These are phyloP conservation scores for Piliocolobus tephrosceles DNA, from an alignment of 2,113 vertebrate genomes.

Conservation along the genomic window DNA sequence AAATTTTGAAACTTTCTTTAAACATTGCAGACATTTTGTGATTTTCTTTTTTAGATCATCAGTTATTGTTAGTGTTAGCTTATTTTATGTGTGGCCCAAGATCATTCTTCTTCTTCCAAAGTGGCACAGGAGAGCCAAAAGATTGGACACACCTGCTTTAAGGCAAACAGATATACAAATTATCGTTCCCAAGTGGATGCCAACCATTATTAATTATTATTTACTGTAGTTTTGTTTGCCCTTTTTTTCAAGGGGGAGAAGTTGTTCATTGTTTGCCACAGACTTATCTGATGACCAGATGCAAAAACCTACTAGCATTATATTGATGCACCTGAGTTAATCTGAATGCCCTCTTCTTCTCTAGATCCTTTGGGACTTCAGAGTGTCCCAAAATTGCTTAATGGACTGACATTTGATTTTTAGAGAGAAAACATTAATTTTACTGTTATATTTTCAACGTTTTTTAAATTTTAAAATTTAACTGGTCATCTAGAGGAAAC, in stretches of 20 bases:
- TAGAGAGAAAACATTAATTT: slow-evolving; percentile 41
- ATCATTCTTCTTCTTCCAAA: no score
- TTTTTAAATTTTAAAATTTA: not conserved
- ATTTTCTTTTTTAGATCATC: no score
- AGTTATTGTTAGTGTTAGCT: no score
- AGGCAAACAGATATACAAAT: not conserved
- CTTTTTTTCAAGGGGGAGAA: not conserved
- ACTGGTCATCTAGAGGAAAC: not conserved
- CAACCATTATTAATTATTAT: not conserved
- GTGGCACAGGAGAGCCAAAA: no score
- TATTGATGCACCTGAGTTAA: not conserved
- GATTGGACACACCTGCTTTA: no score
- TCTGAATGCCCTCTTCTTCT: not conserved
- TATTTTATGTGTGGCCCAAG: no score
- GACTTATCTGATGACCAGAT: not conserved
- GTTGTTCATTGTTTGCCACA: not conserved
- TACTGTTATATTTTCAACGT: slow-evolving; percentile 26
- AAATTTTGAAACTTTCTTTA: no score
- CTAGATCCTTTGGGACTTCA: not conserved
- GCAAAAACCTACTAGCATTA: not conserved
- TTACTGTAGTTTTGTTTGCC: not conserved
- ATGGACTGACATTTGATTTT: slow-evolving; percentile 42
- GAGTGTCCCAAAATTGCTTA: not conserved
- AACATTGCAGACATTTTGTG: no score
- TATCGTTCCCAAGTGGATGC: not conserved